Base-by-base conservation (phyloP, 2,797 vertebrate species). In the Crenuchus spilurus region DNA sequence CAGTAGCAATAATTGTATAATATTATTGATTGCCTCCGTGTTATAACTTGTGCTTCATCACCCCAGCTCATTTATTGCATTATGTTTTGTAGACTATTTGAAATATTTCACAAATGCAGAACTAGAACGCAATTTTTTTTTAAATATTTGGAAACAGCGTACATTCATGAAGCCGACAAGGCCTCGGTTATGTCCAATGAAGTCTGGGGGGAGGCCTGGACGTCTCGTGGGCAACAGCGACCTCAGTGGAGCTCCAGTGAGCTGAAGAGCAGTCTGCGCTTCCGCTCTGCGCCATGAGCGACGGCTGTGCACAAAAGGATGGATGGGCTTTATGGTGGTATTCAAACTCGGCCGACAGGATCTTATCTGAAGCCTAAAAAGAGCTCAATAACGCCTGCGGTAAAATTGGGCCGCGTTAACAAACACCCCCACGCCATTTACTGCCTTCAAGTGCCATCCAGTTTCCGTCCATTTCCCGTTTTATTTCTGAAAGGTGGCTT, bases 171-270 rank as follows among this genome's bases (percentile, higher is more conserved):
- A 57, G 39, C 84, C 90, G 87, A 94, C 96, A 96, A 96, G 96
- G 94, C 96, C 96, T 98, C 94, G 95, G 95, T 96, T 96, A 97
- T 82, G 96, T 97, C 93, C 96, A 94, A 80, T 81, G 78, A 30
- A n/a, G 46, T 42, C 26, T 62, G 11, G 88, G 84, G 87, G 86
- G 92, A 89, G 84, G 88, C 88, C 84, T 88, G 87, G 82, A 91
- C 88, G 88, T 89, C 90, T 88, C 90, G 90, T 88, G 84, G 78
- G 87, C 92, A 92, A 92, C 92, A 90, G 92, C 93, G 92, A 94
- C 94, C 91, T 92, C 91, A 88, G 86, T 90, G 88, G 94, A 79
- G 75, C 48, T 75, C 58, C 58, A 42, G 71, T 51, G 48, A 76
- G 75, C 65, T 64, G 39, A 79, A 87, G 83, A 80, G 87, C 87